A percentile compares a stretch with the other conserved stretches of the same genome.
These are phyloP conservation scores for Trichogramma pretiosum DNA, from an alignment of 1,140 invertebrate genomes.

Conservation along the genomic window DNA sequence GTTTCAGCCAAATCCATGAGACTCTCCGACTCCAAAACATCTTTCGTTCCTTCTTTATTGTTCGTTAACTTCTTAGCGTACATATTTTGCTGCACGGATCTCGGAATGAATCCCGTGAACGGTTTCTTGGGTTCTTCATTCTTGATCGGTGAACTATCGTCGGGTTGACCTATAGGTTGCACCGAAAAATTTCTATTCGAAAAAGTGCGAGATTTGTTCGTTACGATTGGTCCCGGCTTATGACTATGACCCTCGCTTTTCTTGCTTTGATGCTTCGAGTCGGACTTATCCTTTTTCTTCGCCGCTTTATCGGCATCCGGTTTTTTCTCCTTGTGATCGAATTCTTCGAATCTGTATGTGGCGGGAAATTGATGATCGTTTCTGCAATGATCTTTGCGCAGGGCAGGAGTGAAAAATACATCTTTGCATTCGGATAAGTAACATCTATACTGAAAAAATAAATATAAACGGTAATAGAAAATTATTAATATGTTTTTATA, in stretches of 20 bases:
- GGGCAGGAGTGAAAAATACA: conserved; percentile 47
- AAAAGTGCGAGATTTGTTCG: conserved; percentile 12
- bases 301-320: conserved; percentile 14
- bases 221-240: conserved; percentile 20
- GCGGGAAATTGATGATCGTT: conserved; percentile 54
- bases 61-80: conserved; percentile 29
- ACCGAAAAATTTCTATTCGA: not conserved
- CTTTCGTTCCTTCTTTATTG: conserved; percentile 22
- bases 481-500: conserved; percentile 9
- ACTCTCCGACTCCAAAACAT: conserved; percentile 29
- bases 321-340: conserved; percentile 13
- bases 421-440: conserved; percentile 54
- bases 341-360: conserved; percentile 49
- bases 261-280: too few relatives aligned
- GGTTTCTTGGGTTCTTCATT: conserved; percentile 14
- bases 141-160: too few relatives aligned
- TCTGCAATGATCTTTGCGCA: conserved; percentile 54
- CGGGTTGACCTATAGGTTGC: too few relatives aligned
- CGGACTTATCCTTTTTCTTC: conserved; percentile 12
- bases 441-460: conserved; percentile 57
- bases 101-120: conserved; percentile 32
- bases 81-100: conserved; percentile 33
- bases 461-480: conserved; percentile 22
- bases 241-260: conserved; percentile 29
- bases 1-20: conserved; percentile 36